These are phyloP conservation scores for Ellobius talpinus DNA, from an alignment of 2,113 vertebrate species.

Conservation along the genomic window DNA sequence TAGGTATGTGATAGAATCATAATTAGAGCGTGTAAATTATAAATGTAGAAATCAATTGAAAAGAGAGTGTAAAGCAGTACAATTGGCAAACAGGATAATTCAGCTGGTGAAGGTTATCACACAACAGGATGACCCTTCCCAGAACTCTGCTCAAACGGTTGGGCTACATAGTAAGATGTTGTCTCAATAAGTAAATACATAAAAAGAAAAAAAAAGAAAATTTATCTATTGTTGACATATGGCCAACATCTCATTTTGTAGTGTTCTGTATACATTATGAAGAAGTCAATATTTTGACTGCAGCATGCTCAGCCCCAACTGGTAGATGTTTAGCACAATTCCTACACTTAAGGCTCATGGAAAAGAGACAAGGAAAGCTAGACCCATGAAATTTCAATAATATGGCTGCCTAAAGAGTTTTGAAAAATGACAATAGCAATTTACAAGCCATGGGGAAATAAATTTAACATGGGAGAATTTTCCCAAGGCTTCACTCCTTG, in stretches of 20 bases:
- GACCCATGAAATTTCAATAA: neutral
- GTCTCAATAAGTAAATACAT: neutral
- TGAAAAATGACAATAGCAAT: neutral
- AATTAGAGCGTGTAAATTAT: neutral
- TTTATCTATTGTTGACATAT: neutral
- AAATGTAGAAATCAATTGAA: neutral
- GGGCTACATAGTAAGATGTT: neutral
- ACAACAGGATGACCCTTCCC: no score
- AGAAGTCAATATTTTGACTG: neutral
- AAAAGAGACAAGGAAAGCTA: neutral
- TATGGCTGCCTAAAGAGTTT: neutral
- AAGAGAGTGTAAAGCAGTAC: neutral
- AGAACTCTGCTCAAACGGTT: neutral
- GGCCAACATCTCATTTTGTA: constrained; percentile 16
- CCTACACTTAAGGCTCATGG: neutral
- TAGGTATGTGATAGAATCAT: neutral
- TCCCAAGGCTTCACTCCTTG: neutral
- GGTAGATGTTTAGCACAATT: no score
- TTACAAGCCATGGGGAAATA: neutral
- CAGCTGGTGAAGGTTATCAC: neutral
- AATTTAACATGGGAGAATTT: neutral
- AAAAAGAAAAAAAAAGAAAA: neutral
- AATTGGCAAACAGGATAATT: neutral
- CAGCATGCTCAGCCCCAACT: neutral
- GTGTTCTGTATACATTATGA: neutral